Evolutionary conservation across 2,888 invertebrate species (phyloP).

Genomic region (Cantharis nigra): DNA sequence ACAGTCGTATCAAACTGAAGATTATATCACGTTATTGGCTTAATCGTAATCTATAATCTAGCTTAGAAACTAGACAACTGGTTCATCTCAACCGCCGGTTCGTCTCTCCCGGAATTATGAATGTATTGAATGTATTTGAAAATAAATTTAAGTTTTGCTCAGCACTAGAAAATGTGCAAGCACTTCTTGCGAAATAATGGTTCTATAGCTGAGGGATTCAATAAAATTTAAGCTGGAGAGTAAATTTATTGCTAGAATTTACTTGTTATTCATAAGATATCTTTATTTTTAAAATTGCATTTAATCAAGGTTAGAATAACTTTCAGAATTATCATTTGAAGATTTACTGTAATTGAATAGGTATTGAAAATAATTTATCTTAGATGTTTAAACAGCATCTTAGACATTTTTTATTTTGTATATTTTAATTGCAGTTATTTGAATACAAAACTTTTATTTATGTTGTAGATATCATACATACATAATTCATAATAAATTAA

Average conservation of each 20-base stretch:
- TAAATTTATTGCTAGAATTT: neutral
- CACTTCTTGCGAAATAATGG: neutral
- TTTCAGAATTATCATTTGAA: neutral
- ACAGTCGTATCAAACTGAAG: too few relatives aligned
- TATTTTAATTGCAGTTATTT: neutral
- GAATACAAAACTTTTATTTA: neutral
- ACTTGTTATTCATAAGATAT: too few relatives aligned
- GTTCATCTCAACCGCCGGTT: too few relatives aligned
- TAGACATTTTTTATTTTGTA: neutral
- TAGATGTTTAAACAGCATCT: neutral
- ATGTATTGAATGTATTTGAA: neutral
- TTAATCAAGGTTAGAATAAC: neutral
- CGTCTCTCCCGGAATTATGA: too few relatives aligned
- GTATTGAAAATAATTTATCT: neutral
- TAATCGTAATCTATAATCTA: too few relatives aligned
- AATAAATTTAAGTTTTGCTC: too few relatives aligned
- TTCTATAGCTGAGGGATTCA: neutral
- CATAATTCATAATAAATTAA: too few relatives aligned
- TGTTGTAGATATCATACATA: neutral
- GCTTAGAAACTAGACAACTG: too few relatives aligned
- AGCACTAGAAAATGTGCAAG: neutral
- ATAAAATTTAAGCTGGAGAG: neutral
- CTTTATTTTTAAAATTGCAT: neutral
- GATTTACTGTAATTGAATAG: neutral
- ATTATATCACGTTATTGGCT: too few relatives aligned